phyloP scores from a whole-genome alignment of 2,797 vertebrate genomes.

The Crocodylus rhombifer region DNA sequence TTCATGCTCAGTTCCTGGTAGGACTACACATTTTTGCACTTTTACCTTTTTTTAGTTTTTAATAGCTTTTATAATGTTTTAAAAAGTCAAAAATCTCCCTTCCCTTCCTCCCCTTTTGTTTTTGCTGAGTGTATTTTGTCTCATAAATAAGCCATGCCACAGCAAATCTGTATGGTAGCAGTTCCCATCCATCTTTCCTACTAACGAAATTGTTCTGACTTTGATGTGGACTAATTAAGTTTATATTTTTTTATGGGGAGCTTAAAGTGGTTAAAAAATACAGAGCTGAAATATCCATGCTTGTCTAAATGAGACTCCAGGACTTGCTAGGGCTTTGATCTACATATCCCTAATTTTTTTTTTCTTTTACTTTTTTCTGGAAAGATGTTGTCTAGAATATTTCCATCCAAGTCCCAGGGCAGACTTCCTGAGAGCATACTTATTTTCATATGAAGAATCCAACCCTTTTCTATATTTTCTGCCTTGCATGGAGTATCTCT shows the following conservation, averaged over 20 bases:
- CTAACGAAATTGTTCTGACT: conserved; percentile 36
- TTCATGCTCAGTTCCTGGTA: too few species aligned
- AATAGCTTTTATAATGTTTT: not conserved
- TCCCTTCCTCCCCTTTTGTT: not conserved
- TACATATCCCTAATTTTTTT: not conserved
- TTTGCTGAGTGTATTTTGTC: not conserved
- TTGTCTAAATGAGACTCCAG: conserved; percentile 40
- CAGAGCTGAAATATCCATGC: conserved; percentile 11
- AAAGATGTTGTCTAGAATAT: not conserved
- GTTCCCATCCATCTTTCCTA: conserved; percentile 31
- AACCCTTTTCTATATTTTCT: not conserved
- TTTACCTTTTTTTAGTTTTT: too few species aligned
- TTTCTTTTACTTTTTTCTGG: not conserved
- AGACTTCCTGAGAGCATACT: not conserved
- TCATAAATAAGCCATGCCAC: conserved; percentile 13
- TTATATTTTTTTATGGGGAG: conserved; percentile 41
- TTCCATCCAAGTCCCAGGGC: not conserved
- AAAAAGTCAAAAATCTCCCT: not conserved
- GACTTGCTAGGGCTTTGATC: conserved; percentile 42
- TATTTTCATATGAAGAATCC: not conserved
- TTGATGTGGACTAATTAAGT: conserved; percentile 62
- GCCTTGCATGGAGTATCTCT: not conserved
- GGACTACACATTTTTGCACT: too few species aligned
- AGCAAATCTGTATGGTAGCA: conserved; percentile 9
- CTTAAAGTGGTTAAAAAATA: conserved; percentile 22